Conservation (phyloP, 2,888 invertebrate species). For the Lochmaea capreae region DNA sequence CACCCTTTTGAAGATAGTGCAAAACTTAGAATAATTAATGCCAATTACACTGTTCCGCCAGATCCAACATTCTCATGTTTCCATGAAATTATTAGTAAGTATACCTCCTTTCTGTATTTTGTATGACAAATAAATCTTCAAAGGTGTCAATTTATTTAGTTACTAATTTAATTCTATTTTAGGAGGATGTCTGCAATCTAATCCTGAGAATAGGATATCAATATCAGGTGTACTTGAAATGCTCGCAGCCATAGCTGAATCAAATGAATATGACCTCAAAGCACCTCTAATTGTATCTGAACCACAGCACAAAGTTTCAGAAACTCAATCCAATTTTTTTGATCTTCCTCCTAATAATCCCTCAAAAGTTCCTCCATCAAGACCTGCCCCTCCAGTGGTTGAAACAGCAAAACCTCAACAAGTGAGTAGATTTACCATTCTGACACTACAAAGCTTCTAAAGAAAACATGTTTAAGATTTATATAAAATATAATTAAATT, state of each 20-base stretch:
- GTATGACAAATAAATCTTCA: no score
- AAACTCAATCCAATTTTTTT: constrained; percentile 49
- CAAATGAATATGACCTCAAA: constrained; percentile 84
- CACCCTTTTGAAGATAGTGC: constrained; percentile 98
- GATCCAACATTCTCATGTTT: constrained; percentile 87
- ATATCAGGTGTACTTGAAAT: constrained; percentile 86
- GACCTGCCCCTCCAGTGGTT: constrained; percentile 55
- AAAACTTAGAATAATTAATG: constrained; percentile 96
- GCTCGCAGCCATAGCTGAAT: constrained; percentile 89
- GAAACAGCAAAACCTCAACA: constrained; percentile 50
- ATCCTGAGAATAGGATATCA: constrained; percentile 84
- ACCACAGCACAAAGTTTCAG: constrained; percentile 60
- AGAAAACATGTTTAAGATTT: no score
- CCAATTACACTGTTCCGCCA: constrained; percentile 88
- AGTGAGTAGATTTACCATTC: constrained; percentile 21
- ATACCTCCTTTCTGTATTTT: background rate
- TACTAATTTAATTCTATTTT: constrained; percentile 48
- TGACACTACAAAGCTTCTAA: background rate
- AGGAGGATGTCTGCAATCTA: constrained; percentile 83
- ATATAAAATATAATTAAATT: background rate
- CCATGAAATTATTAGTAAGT: constrained; percentile 88
- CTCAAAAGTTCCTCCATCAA: constrained; percentile 55
- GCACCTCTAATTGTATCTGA: constrained; percentile 71
- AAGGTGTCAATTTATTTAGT: no score
- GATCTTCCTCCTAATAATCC: constrained; percentile 54